Evolutionary conservation across 2,888 invertebrate genomes (phyloP).

Genomic region (Nasonovia ribisnigri): DNA sequence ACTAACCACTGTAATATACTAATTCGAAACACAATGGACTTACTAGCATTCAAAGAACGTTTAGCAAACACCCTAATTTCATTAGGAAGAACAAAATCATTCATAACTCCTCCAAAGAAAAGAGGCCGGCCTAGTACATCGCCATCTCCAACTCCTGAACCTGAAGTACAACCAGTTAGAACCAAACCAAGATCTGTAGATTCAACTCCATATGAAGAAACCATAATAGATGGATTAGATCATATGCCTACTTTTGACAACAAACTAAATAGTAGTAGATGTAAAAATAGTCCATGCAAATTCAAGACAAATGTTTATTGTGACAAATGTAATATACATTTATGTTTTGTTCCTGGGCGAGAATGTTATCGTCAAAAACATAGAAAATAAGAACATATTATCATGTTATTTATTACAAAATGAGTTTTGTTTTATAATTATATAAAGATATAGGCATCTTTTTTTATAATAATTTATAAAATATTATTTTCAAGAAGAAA

Average conservation of each 20-base stretch:
- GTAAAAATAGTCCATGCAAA: slow-evolving; percentile 65
- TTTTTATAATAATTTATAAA: too few species aligned
- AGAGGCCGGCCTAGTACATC: background rate
- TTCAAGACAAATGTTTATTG: slow-evolving; percentile 56
- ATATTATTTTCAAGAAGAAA: too few species aligned
- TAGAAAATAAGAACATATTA: too few species aligned
- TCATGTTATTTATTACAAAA: too few species aligned
- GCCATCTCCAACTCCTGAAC: slow-evolving; percentile 26
- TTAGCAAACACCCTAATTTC: slow-evolving; percentile 59
- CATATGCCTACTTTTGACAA: slow-evolving; percentile 66
- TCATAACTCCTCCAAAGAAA: background rate
- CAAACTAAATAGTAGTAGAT: slow-evolving; percentile 66
- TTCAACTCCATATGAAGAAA: slow-evolving; percentile 66
- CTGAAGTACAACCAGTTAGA: background rate
- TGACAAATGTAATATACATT: slow-evolving; percentile 67
- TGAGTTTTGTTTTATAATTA: too few species aligned
- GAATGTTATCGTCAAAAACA: too few species aligned
- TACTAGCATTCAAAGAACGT: slow-evolving; percentile 61
- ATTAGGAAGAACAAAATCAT: slow-evolving; percentile 7
- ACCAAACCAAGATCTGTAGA: slow-evolving; percentile 28
- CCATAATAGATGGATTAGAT: slow-evolving; percentile 65
- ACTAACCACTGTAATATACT: background rate
- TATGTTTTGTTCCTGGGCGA: slow-evolving; percentile 66
- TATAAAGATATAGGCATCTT: too few species aligned
- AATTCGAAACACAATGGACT: slow-evolving; percentile 53